Evolutionary conservation across 2,797 vertebrate genomes (phyloP).

Genomic region (Podarcis lilfordi): DNA sequence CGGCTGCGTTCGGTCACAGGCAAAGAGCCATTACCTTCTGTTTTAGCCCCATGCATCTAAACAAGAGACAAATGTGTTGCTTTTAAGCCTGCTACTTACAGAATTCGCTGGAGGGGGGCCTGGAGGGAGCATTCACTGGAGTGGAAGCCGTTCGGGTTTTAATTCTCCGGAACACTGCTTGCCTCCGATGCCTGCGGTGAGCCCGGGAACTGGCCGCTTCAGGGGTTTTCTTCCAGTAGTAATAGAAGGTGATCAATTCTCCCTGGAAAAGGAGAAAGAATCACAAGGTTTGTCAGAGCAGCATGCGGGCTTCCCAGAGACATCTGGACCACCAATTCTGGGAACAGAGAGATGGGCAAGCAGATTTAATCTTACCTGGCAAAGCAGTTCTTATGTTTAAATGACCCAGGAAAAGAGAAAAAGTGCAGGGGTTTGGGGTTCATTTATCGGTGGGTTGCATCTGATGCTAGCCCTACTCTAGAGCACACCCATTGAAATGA

Average conservation of each 20-base stretch:
- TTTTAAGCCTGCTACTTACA: conserved; percentile 82
- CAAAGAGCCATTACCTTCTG: conserved; percentile 10
- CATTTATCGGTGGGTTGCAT: neutral
- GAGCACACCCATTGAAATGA: no score
- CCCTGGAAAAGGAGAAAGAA: conserved; percentile 81
- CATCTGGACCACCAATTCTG: neutral
- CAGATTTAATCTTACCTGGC: neutral
- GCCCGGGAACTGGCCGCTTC: conserved; percentile 97
- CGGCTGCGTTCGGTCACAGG: neutral
- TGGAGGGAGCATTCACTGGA: conserved; percentile 95
- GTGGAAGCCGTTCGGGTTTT: conserved; percentile 98
- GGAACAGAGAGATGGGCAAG: neutral
- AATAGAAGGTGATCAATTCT: conserved; percentile 98
- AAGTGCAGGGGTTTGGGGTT: no score
- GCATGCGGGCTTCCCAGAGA: neutral
- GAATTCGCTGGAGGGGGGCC: conserved; percentile 98
- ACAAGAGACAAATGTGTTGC: conserved; percentile 17
- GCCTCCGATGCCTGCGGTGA: conserved; percentile 95
- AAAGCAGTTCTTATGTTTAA: neutral
- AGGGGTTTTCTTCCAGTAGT: conserved; percentile 99
- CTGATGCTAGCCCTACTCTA: no score
- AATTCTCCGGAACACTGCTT: conserved; percentile 98
- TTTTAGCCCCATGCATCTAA: conserved; percentile 37
- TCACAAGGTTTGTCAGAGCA: neutral
- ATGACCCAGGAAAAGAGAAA: neutral